Conservation (phyloP, 2,797 vertebrate species). For the Coreius guichenoti region DNA sequence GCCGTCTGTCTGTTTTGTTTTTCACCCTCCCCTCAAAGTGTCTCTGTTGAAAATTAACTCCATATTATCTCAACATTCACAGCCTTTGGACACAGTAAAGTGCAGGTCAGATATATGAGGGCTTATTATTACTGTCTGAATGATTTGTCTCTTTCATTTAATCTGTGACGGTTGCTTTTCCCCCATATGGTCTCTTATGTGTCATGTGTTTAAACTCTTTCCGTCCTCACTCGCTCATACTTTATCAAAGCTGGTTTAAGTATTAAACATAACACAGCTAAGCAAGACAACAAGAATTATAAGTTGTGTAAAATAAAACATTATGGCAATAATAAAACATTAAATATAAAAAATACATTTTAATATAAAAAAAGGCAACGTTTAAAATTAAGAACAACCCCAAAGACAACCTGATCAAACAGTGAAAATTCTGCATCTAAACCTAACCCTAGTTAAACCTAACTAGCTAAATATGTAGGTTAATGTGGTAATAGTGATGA, state of each 20-base stretch:
- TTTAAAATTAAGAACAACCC: not conserved
- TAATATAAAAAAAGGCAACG: not conserved
- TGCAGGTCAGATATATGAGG: not conserved
- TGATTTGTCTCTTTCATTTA: constrained; percentile 3
- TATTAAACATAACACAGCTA: not conserved
- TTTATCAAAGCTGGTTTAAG: not conserved
- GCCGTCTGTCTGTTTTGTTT: constrained; percentile 2
- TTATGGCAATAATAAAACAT: not conserved
- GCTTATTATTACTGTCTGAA: not conserved
- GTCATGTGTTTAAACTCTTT: not conserved
- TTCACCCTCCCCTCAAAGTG: constrained; percentile 14
- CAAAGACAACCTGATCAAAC: not conserved
- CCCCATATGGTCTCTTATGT: not conserved
- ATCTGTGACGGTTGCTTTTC: not conserved
- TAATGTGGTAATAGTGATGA: not conserved
- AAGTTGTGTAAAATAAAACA: not conserved
- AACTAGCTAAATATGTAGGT: not conserved
- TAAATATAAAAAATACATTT: not conserved
- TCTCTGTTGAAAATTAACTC: constrained; percentile 60
- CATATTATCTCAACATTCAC: constrained; percentile 38
- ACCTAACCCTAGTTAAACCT: not conserved
- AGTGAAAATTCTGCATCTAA: not conserved
- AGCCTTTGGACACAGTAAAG: constrained; percentile 36
- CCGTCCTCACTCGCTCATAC: not conserved
- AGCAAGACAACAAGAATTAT: not conserved